Conservation (phyloP, 2,113 vertebrate species). For the Mesitornis unicolor region DNA sequence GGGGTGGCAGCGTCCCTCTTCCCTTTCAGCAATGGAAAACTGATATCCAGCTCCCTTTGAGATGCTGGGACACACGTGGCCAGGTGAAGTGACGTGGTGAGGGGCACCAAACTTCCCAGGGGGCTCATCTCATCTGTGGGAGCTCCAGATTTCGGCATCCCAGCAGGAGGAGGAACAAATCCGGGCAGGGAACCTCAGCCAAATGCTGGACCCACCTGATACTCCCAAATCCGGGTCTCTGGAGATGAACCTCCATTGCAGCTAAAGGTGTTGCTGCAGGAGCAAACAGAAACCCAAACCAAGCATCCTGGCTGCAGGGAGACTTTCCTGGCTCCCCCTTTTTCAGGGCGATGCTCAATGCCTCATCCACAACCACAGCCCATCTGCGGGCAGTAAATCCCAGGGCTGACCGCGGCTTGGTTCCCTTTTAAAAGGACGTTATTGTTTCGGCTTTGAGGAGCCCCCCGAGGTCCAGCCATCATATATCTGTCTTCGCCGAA, state of each 20-base stretch:
- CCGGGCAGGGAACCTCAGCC: not conserved
- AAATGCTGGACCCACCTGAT: not conserved
- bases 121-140: not conserved
- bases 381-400: slow-evolving; percentile 45
- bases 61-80: too few relatives aligned
- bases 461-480: not conserved
- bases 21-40: not conserved
- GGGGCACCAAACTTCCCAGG: not conserved
- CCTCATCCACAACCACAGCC: not conserved
- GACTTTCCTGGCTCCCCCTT: not conserved
- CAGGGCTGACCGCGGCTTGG: fast-evolving
- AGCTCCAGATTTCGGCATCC: not conserved
- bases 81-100: too few relatives aligned
- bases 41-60: not conserved
- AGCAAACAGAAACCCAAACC: not conserved
- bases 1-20: not conserved
- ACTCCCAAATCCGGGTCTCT: not conserved
- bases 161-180: not conserved
- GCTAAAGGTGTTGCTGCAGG: not conserved
- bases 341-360: fast-evolving
- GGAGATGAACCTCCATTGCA: not conserved
- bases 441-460: slow-evolving; percentile 39
- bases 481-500: slow-evolving; percentile 6
- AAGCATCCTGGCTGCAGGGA: not conserved
- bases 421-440: slow-evolving; percentile 9